Conservation (phyloP, 2,113 vertebrate species). For the Rhombomys opimus region DNA sequence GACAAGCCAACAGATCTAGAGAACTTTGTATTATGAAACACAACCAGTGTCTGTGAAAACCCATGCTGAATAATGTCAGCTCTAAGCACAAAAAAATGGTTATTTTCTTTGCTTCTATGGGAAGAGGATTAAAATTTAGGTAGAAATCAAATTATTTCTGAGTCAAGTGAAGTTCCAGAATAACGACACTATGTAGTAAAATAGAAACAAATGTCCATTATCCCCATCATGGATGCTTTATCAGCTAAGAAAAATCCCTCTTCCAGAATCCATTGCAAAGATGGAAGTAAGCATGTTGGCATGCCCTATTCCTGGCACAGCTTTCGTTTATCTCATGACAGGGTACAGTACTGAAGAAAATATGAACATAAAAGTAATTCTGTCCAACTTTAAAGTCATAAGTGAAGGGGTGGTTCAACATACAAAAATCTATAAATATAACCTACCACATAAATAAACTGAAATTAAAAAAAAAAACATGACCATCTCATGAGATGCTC, state of each 20-base stretch:
- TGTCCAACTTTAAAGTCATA: not conserved
- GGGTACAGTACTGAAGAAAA: not conserved
- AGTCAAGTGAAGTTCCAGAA: not conserved
- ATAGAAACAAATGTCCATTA: not conserved
- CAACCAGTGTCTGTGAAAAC: not conserved
- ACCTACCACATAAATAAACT: not conserved
- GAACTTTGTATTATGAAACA: not conserved
- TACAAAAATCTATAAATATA: not conserved
- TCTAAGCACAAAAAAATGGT: not conserved
- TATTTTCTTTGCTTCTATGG: not conserved
- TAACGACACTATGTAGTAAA: not conserved
- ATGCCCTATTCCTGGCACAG: not conserved
- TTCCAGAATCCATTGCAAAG: not conserved
- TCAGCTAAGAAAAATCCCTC: not conserved
- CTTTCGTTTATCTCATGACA: not conserved
- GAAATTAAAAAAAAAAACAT: not conserved
- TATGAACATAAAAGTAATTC: not conserved
- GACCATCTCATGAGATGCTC: not conserved
- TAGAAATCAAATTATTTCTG: not conserved
- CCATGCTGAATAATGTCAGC: not conserved
- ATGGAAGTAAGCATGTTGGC: not conserved
- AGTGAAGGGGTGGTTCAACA: not conserved
- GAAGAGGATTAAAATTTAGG: not conserved
- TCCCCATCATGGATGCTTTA: not conserved
- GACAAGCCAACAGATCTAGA: not conserved